A percentile compares a stretch with the other conserved stretches of the same genome.
phyloP scores from a whole-genome alignment of 2,797 vertebrate species.

The Ctenochaetus hawaiiensis region DNA sequence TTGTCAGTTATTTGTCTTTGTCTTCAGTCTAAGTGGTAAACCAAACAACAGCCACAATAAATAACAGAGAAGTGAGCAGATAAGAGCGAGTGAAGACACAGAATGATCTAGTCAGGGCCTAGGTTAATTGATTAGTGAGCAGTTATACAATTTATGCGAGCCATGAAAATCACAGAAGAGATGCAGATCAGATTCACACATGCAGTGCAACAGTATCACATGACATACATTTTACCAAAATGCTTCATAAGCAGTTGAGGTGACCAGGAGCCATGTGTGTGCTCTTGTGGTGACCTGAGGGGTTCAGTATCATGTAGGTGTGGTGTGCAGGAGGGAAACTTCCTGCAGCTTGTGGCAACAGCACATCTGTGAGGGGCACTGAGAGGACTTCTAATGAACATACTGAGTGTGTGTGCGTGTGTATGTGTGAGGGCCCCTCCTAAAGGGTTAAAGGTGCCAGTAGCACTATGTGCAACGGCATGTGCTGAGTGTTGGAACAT shows the following conservation, averaged over 20 bases:
- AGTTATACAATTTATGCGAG: slow-evolving; percentile 69
- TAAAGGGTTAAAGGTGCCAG: slow-evolving; percentile 41
- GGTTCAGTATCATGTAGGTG: slow-evolving; percentile 35
- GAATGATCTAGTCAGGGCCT: slow-evolving; percentile 54
- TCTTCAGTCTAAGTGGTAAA: background rate
- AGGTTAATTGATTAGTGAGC: slow-evolving; percentile 84
- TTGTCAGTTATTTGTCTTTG: background rate
- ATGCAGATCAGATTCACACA: slow-evolving; percentile 59
- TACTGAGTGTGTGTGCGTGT: slow-evolving; percentile 7
- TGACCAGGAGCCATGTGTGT: slow-evolving; percentile 11
- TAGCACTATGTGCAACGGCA: slow-evolving; percentile 17
- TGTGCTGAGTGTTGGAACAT: slow-evolving; percentile 3
- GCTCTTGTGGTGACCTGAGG: slow-evolving; percentile 3
- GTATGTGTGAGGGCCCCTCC: slow-evolving; percentile 2
- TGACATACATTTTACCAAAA: slow-evolving; percentile 19
- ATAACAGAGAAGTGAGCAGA: slow-evolving; percentile 39
- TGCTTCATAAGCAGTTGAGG: slow-evolving; percentile 25
- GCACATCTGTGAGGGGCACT: slow-evolving; percentile 19
- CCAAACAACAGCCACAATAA: background rate
- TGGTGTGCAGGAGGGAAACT: slow-evolving; percentile 29
- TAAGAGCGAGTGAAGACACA: slow-evolving; percentile 39
- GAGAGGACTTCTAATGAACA: background rate
- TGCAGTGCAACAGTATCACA: slow-evolving; percentile 35
- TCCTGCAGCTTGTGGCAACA: slow-evolving; percentile 41
- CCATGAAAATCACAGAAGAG: slow-evolving; percentile 48